Evolutionary conservation across 2,113 vertebrate species (phyloP).

Genomic region (Dasyprocta punctata): DNA sequence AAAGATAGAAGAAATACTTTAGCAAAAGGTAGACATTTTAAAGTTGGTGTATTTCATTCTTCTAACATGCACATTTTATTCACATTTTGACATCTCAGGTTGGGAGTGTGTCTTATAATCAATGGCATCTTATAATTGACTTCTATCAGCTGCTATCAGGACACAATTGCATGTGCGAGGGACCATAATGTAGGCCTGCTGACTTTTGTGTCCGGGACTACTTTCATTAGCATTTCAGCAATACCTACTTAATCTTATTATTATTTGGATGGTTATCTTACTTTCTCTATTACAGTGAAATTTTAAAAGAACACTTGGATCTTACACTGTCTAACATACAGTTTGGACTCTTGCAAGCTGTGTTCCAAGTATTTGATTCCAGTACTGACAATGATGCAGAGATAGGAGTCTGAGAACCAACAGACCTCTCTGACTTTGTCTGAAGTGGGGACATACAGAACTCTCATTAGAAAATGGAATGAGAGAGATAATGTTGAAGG

Average conservation of each 20-base stretch:
- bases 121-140: neutral
- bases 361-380: neutral
- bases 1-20: neutral
- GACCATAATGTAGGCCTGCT: neutral
- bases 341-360: neutral
- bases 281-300: neutral
- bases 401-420: neutral
- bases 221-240: constrained; percentile 41
- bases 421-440: neutral
- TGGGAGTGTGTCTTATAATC: neutral
- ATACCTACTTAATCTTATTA: neutral
- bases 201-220: neutral
- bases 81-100: neutral
- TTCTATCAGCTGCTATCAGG: neutral
- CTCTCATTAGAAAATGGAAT: neutral
- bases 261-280: neutral
- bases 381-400: neutral
- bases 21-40: neutral
- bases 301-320: neutral
- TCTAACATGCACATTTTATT: neutral
- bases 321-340: neutral
- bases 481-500: neutral
- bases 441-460: neutral
- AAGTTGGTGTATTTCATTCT: neutral
- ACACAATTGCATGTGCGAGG: no score